Evolutionary conservation across 2,113 vertebrate genomes (phyloP), one percentile per base, ranked within the genome.

Genomic region (Psilopsiagon aurifrons): DNA sequence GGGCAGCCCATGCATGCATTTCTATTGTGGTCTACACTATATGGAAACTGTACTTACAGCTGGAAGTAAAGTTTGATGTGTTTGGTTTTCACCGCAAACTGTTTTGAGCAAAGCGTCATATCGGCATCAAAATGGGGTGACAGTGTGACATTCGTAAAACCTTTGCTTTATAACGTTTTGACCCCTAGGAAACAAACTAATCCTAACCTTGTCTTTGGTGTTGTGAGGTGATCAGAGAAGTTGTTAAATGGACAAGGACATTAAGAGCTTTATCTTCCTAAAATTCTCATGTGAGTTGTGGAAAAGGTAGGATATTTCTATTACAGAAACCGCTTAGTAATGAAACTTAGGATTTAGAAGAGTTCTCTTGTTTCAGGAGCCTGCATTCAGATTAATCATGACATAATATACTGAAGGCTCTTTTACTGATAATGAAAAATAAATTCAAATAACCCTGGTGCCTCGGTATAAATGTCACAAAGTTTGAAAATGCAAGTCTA

Each of bases 341-440:
- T 66, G 83, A 88, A 79, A 33, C 27, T 76, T 47, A 6, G 33
- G 35, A 59, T 2, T 54, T 63, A 35, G 43, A 18, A 85, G 4
- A 17, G 33, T 64, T 86, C 7, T 35, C n/a, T 62, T 86, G 17
- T 79, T 94, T 94, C 47, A 78, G 70, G 7, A 12, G 92, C 64
- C 78, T 49, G 22, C 70, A 22, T 39, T 90, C 13, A 88, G 91
- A 95, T 95, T 90, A 95, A 80, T 85, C 14, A 75, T 83, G 87
- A 60, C 35, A 33, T 64, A 77, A 88, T 41, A 73, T 16, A 79
- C 18, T 63, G n/a, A 77, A 47, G 33, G 11, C 4, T 70, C 22
- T 95, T 92, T 66, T 57, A 71, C 46, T 76, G 31, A 27, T 87
- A 95, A 92, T 94, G 84, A 92, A 94, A 96, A 95, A 94, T 77